A percentile compares a stretch with the other conserved stretches of the same genome.
phyloP scores from a whole-genome alignment of 2,888 invertebrate genomes.

The Drosophila macrospina region DNA sequence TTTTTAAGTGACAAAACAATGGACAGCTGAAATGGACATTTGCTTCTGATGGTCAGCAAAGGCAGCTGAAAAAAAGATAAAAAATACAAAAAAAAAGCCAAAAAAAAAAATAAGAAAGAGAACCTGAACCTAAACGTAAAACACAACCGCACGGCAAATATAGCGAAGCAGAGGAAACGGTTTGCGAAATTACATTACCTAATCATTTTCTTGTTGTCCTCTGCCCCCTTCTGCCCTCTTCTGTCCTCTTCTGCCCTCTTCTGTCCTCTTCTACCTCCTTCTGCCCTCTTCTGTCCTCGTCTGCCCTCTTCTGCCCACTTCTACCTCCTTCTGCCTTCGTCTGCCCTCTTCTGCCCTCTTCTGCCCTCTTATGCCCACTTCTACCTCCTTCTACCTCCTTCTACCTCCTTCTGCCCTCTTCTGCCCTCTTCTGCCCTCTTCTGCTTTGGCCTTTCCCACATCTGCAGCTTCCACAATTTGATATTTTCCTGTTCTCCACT shows the following conservation, averaged over 20 bases:
- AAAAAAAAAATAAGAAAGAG: too few relatives aligned
- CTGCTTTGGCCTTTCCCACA: background rate
- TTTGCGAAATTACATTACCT: conserved; percentile 43
- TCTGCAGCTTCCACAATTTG: background rate
- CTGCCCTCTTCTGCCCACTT: too few relatives aligned
- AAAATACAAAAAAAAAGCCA: background rate
- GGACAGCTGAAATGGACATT: conserved; percentile 52
- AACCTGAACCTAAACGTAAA: conserved; percentile 17
- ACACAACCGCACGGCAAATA: conserved; percentile 4
- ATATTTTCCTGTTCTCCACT: background rate
- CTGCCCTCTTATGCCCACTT: too few relatives aligned
- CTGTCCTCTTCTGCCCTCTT: too few relatives aligned
- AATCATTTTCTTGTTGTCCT: conserved; percentile 36
- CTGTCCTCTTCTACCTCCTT: too few relatives aligned
- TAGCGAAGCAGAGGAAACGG: background rate
- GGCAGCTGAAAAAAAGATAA: background rate
- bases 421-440: too few relatives aligned
- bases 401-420: too few relatives aligned
- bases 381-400: too few relatives aligned
- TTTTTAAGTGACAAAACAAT: conserved; percentile 66
- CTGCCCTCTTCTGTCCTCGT: too few relatives aligned
- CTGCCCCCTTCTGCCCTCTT: too few relatives aligned
- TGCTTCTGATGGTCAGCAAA: conserved; percentile 18
- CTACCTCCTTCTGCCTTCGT: too few relatives aligned
- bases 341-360: too few relatives aligned